Conservation (phyloP, 2,797 vertebrate species). For the Lophotriccus pileatus region DNA sequence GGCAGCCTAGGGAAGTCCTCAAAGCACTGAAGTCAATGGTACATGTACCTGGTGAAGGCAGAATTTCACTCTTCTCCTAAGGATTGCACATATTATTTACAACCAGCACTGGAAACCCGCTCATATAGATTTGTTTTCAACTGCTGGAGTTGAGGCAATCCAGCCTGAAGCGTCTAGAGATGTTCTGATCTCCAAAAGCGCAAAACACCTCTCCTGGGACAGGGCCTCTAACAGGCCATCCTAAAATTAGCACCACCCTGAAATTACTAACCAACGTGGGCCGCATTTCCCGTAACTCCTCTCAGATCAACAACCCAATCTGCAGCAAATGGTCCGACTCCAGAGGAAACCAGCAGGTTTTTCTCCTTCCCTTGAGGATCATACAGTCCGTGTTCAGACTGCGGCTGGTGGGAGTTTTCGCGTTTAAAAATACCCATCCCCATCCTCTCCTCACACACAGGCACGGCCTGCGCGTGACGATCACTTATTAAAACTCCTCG, state of each 20-base stretch:
- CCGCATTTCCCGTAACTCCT: background rate
- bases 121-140: background rate
- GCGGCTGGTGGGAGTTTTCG: constrained; percentile 44
- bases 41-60: background rate
- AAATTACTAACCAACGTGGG: background rate
- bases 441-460: background rate
- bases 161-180: background rate
- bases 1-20: background rate
- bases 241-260: background rate
- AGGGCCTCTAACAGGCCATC: background rate
- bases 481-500: background rate
- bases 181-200: background rate
- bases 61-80: background rate
- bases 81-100: background rate
- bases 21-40: background rate
- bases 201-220: background rate
- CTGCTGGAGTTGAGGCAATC: background rate
- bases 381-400: background rate
- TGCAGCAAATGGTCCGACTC: background rate
- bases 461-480: background rate
- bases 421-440: constrained; percentile 47
- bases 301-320: background rate
- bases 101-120: background rate
- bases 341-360: constrained; percentile 24
- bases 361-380: constrained; percentile 20